Conservation (phyloP, 2,888 invertebrate species). For the Amphipyra berbera region DNA sequence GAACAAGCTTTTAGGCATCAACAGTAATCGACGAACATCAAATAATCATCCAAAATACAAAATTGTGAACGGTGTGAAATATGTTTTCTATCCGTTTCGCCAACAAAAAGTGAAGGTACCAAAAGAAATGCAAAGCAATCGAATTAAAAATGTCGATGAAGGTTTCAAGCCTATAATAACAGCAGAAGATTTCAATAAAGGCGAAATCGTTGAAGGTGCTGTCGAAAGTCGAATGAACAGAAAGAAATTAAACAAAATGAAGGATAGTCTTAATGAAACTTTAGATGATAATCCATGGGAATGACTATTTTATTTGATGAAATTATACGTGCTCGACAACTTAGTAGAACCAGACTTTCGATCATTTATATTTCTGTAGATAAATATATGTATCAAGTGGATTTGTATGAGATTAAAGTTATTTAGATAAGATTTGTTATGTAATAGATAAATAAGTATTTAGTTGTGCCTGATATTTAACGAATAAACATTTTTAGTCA, state of each 20-base stretch:
- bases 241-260: constrained; percentile 77
- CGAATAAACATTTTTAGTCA: constrained; percentile 36
- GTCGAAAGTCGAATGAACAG: constrained; percentile 76
- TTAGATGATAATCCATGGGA: constrained; percentile 85
- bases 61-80: constrained; percentile 79
- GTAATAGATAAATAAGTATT: constrained; percentile 14
- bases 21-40: constrained; percentile 67
- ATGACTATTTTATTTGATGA: constrained; percentile 87
- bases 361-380: constrained; percentile 76
- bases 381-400: constrained; percentile 7
- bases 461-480: constrained; percentile 38
- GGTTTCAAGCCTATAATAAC: constrained; percentile 67
- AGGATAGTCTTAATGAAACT: constrained; percentile 76
- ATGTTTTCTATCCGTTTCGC: constrained; percentile 76
- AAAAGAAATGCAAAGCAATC: constrained; percentile 65
- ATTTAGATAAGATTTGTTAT: neutral
- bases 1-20: constrained; percentile 72
- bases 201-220: constrained; percentile 79
- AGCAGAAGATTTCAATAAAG: constrained; percentile 82
- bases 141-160: constrained; percentile 61
- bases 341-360: constrained; percentile 81
- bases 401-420: constrained; percentile 3
- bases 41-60: constrained; percentile 72
- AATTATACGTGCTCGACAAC: constrained; percentile 81
- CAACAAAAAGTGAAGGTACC: constrained; percentile 69